These are phyloP conservation scores for Cephus spinipes DNA, from an alignment of 2,888 invertebrate genomes.

Conservation along the genomic window DNA sequence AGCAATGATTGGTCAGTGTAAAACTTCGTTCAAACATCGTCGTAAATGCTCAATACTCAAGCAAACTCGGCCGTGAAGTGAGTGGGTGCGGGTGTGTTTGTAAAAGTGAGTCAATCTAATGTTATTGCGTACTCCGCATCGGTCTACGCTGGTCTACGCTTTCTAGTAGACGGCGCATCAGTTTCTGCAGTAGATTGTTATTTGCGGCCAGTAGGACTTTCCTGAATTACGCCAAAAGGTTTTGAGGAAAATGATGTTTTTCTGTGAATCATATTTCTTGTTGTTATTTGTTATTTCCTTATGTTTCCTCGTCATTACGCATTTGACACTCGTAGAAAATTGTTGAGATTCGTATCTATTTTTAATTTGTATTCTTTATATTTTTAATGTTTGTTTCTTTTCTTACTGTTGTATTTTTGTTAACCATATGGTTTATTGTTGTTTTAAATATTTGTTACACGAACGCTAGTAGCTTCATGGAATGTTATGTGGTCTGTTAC, in stretches of 20 bases:
- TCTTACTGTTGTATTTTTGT: neutral
- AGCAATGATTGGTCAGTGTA: slow-evolving; percentile 31
- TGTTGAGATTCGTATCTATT: neutral
- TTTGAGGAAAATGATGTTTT: neutral
- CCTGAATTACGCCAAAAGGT: neutral
- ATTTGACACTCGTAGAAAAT: neutral
- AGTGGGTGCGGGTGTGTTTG: slow-evolving; percentile 20
- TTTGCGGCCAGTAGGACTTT: neutral
- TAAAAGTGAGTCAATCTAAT: slow-evolving; percentile 33
- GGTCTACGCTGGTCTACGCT: slow-evolving; percentile 21
- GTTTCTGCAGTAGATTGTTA: slow-evolving; percentile 22
- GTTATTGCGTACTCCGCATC: slow-evolving; percentile 26
- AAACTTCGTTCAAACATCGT: slow-evolving; percentile 12
- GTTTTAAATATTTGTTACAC: neutral
- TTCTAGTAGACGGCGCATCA: slow-evolving; percentile 20
- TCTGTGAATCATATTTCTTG: neutral
- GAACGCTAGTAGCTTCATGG: neutral
- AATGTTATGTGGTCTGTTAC: neutral
- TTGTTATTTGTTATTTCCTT: neutral
- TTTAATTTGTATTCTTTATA: neutral
- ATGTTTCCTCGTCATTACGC: neutral
- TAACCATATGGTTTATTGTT: neutral
- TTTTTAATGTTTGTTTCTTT: neutral
- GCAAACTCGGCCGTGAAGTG: neutral
- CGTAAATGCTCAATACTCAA: neutral